Evolutionary conservation across 2,888 invertebrate genomes (phyloP), one percentile per base, ranked within the genome.

Genomic region (Sesia apiformis): DNA sequence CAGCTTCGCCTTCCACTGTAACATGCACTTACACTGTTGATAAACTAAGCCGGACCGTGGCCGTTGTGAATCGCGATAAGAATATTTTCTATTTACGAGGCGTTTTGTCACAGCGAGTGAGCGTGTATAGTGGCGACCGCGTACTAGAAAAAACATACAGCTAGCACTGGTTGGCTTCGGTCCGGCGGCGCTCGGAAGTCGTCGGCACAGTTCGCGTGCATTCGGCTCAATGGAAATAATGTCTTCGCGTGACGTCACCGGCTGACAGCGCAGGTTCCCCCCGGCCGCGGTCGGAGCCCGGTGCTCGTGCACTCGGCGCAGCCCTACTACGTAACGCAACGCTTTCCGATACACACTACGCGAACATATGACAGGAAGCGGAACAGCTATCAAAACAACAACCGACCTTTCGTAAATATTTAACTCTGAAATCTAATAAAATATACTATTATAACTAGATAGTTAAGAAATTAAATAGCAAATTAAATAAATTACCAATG

Each of bases 151-250:
- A 38, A 38, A 50, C 38, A 49, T 5, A 70, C 70, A 77, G 73
- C 75, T 69, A 74, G 76, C 76, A 78, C 83, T 76, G 79, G 85
- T 84, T 78, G 86, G 87, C 83, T 80, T 72, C 81, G 84, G 77
- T 69, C 71, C 64, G 72, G 59, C 58, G 65, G 60, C 66, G 71
- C 58, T 82, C 84, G 83, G 77, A 59, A 52, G 58, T 41, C 58
- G 60, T 83, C 85, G 85, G 78, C 57, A 23, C 57, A 57, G 60
- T 58, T 77, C 85, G 86, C 62, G 65, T 62, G 58, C 64, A 67
- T 69, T 82, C 85, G 86, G 78, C 70, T 72, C 75, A 74, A 73
- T 78, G 80, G 75, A 74, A 75, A 72, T 72, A 73, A 78, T 80
- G 73, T 62, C 68, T 39, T 38, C 67, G 62, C 61, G 57, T 85